Evolutionary conservation across 2,113 vertebrate genomes (phyloP), one percentile per base, ranked within the genome.

Genomic region (Dascyllus trimaculatus): DNA sequence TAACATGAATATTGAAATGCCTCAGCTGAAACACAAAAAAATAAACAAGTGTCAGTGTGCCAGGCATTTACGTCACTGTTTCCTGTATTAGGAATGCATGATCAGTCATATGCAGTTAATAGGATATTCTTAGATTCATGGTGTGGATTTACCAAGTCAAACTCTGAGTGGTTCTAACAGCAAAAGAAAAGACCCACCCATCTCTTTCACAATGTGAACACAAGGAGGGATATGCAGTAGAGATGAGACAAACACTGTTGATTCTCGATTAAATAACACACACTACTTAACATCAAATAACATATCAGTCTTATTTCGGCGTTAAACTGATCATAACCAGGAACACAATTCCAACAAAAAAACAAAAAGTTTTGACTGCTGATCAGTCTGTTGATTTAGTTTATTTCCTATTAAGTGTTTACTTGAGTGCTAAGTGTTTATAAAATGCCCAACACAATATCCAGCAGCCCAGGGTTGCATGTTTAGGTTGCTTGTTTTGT

Each of bases 141-240:
- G 46, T 32, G 11, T 32, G 9, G 1, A 5, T 57, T 53, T 49
- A 1, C 29, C 19, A 43, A 17, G 17, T 57, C 46, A 81, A 64
- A 52, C 14, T 53, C 19, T 46, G 3, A 58, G 10, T 29, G 63
- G n/a, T 57, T 78, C 13, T 66, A 35, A 63, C 29, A 52, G 22
- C 18, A 51, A 63, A 52, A 70, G 25, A 29, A 49, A 76, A 53
- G 19, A 61, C 46, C 25, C 40, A 56, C 58, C 48, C 10, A 46
- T 57, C 26, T 65, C n/a, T 76, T 60, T 38, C 51, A 61, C 61
- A 35, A 82, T 72, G 29, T 68, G 48, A 67, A 80, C 51, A 77
- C 22, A 75, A 35, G 58, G 40, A 53, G 61, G 35, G 24, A 48
- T 45, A 15, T 21, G 49, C 38, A 58, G 18, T 53, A 57, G 6